A percentile compares a stretch with the other conserved stretches of the same genome.
These are phyloP conservation scores for Platynereis dumerilii DNA, from an alignment of 2,888 invertebrate genomes.

Conservation along the genomic window DNA sequence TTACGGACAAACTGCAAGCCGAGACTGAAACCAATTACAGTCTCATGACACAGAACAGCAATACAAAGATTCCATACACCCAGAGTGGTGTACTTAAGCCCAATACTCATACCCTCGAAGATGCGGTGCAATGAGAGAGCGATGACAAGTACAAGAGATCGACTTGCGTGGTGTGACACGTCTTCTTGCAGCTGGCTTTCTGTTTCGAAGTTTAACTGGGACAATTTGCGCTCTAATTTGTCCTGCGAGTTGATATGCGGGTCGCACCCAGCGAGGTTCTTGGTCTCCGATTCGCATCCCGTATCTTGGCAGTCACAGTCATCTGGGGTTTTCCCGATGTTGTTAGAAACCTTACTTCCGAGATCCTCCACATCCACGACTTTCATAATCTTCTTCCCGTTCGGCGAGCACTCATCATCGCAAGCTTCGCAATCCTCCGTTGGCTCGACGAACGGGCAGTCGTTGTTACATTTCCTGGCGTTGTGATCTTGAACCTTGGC, in stretches of 20 bases:
- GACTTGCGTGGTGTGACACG: conserved; percentile 28
- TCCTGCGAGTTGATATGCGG: neutral
- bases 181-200: too few relatives aligned
- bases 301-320: conserved; percentile 13
- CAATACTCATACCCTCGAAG: conserved; percentile 69
- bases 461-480: neutral
- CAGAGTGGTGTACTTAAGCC: conserved; percentile 60
- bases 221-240: neutral
- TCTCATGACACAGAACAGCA: conserved; percentile 68
- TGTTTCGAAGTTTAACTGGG: neutral
- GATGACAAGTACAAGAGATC: conserved; percentile 65
- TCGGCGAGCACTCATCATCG: conserved; percentile 6
- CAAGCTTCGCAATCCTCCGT: neutral
- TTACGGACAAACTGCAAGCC: conserved; percentile 62
- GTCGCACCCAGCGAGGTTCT: neutral
- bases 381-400: neutral
- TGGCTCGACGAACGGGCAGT: conserved; percentile 17
- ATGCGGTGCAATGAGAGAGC: conserved; percentile 68
- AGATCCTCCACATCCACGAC: neutral
- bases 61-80: conserved; percentile 56
- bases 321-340: neutral
- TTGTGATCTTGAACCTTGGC: conserved; percentile 25
- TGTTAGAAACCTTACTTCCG: too few relatives aligned
- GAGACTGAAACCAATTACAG: conserved; percentile 67
- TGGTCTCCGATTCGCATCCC: neutral